phyloP scores from a whole-genome alignment of 2,797 vertebrate genomes.

The Sebastes aleutianus region DNA sequence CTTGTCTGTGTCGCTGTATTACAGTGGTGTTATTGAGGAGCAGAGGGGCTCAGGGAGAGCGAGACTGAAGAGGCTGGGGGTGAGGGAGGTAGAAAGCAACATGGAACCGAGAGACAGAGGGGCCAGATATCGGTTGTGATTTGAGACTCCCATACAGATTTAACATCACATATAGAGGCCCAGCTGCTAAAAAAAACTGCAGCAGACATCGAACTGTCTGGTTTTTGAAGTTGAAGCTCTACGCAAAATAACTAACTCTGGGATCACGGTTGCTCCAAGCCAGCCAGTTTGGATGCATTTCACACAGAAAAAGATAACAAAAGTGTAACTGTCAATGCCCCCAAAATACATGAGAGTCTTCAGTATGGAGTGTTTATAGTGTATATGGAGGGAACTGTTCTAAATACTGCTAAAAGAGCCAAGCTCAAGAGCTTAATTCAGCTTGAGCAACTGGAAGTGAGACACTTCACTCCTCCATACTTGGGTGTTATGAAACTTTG shows the following conservation, averaged over 20 bases:
- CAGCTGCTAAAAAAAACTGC: not conserved
- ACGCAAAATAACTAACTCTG: not conserved
- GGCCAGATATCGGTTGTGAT: constrained; percentile 6
- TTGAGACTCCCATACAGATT: constrained; percentile 9
- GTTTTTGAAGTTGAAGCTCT: constrained; percentile 16
- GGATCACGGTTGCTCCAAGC: not conserved
- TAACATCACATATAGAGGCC: not conserved
- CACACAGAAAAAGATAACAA: not conserved
- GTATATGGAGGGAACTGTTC: not conserved
- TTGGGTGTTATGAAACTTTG: constrained; percentile 28
- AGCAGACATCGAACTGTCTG: not conserved
- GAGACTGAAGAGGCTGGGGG: constrained; percentile 26
- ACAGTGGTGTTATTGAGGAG: constrained; percentile 41
- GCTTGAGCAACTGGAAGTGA: constrained; percentile 37
- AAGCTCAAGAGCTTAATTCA: constrained; percentile 37
- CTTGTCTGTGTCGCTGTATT: constrained; percentile 21
- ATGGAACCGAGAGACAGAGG: not conserved
- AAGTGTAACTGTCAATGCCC: not conserved
- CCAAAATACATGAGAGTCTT: not conserved
- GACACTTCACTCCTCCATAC: constrained; percentile 36
- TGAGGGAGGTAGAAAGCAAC: constrained; percentile 11
- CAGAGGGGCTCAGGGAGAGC: constrained; percentile 15
- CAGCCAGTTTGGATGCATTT: constrained; percentile 1
- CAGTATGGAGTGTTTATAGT: not conserved
- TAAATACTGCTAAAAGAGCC: constrained; percentile 5